Conservation (phyloP, 2,113 vertebrate genomes). For the Rhipidura dahli region DNA sequence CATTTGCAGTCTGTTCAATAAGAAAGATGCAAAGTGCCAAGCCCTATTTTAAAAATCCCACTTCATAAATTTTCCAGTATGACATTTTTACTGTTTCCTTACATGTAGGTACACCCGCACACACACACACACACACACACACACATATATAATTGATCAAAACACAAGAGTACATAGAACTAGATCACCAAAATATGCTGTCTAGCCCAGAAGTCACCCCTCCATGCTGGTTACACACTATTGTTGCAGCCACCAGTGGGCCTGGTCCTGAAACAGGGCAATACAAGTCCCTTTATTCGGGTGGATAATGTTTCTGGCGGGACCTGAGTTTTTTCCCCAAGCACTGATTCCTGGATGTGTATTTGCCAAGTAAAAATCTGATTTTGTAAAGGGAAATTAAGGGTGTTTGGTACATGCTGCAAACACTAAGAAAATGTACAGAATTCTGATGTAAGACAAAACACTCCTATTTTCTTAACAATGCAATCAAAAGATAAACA, state of each 20-base stretch:
- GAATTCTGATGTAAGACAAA: not conserved
- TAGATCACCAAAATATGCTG: not conserved
- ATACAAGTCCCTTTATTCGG: not conserved
- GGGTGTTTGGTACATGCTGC: not conserved
- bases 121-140: not conserved
- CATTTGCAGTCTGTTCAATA: not conserved
- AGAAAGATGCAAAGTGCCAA: not conserved
- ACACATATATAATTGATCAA: not conserved
- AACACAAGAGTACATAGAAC: rapidly evolving
- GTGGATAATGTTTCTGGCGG: not conserved
- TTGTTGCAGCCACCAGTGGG: not conserved
- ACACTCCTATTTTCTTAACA: not conserved
- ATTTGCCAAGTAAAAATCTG: not conserved
- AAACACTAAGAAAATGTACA: not conserved
- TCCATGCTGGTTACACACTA: not conserved
- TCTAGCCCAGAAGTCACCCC: not conserved
- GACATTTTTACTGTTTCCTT: not conserved
- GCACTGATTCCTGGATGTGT: rapidly evolving
- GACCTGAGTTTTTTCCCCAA: not conserved
- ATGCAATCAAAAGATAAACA: not conserved
- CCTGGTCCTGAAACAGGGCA: not conserved
- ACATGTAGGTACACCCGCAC: not conserved
- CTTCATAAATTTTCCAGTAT: not conserved
- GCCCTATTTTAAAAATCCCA: not conserved
- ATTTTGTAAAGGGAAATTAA: not conserved